These are phyloP conservation scores for Trichomalopsis sarcophagae DNA, from an alignment of 1,140 invertebrate genomes.

Conservation along the genomic window DNA sequence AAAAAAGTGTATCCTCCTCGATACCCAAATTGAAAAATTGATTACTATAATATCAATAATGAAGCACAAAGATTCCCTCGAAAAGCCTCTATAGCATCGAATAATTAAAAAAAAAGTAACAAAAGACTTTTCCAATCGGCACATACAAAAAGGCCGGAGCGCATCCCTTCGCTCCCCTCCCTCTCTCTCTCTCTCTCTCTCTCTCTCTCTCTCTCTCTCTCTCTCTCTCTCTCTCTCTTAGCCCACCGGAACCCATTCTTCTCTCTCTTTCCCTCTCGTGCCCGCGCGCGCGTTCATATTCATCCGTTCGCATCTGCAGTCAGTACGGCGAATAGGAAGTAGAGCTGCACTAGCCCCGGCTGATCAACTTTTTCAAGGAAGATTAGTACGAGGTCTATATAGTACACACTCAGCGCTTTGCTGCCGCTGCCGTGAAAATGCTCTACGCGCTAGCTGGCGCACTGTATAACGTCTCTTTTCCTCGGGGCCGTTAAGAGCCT, in stretches of 20 bases:
- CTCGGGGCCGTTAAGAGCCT: slow-evolving; percentile 52
- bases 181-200: neutral
- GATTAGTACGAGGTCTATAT: neutral
- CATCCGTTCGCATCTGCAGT: neutral
- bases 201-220: neutral
- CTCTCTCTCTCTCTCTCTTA: too few relatives aligned
- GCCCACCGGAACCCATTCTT: neutral
- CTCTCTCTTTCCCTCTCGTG: neutral
- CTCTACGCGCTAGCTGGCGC: neutral
- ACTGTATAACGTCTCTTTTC: neutral
- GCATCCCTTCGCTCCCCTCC: neutral
- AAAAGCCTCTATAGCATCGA: too few relatives aligned
- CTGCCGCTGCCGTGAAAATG: neutral
- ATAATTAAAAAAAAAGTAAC: neutral
- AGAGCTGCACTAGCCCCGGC: neutral
- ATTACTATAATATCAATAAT: neutral
- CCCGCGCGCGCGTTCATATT: neutral
- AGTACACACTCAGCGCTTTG: too few relatives aligned
- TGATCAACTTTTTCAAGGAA: slow-evolving; percentile 25
- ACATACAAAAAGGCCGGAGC: neutral
- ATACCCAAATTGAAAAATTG: neutral
- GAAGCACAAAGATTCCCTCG: neutral
- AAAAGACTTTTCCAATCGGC: slow-evolving; percentile 7
- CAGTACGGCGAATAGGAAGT: neutral
- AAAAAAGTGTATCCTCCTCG: neutral